Base-by-base conservation (phyloP, 2,797 vertebrate species). In the Balearica regulorum region DNA sequence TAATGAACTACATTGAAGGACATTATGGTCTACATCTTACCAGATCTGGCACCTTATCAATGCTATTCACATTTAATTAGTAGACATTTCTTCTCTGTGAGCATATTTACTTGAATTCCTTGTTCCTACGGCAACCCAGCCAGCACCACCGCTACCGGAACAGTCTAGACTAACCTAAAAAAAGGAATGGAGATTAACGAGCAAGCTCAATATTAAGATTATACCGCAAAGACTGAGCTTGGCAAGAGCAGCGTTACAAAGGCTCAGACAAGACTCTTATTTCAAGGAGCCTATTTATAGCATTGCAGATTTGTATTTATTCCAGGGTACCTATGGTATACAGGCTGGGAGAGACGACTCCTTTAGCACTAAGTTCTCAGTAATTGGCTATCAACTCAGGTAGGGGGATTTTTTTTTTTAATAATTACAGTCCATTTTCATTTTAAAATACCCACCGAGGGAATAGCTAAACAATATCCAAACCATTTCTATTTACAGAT, bases 71-170 rank as follows among this genome's bases (percentile, higher is more conserved):
- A 97, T 98, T 98, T 98, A 98, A 98, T 98, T 99, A 98, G 98
- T 97, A 98, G 98, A 98, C 98, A 98, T 98, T 99, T 98, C 98
- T 98, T 97, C 97, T 98, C 98, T 97, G 97, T 98, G 98, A 98
- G 98, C 98, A 98, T 98, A 98, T 99, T 99, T 98, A 99, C 99
- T 98, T 97, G 97, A 97, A 97, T 98, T 98, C 98, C 96, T 97
- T 95, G 98, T 99, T 98, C 98, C 99, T 99, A 99, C 98, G 98
- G 99, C 98, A 99, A 99, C 99, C 97, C 98, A 96, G 98, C 96
- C 98, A 98, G 98, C 97, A 98, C 98, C 98, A 98, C 98, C 94
- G 97, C 98, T 96, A 76, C 96, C 62, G 85, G 97, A 97, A 65
- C 97, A 97, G 98, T 96, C 97, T 96, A 95, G 98, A 95, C 96